These are phyloP conservation scores for Conops quadrifasciatus DNA, from an alignment of 2,888 invertebrate genomes.

Conservation along the genomic window DNA sequence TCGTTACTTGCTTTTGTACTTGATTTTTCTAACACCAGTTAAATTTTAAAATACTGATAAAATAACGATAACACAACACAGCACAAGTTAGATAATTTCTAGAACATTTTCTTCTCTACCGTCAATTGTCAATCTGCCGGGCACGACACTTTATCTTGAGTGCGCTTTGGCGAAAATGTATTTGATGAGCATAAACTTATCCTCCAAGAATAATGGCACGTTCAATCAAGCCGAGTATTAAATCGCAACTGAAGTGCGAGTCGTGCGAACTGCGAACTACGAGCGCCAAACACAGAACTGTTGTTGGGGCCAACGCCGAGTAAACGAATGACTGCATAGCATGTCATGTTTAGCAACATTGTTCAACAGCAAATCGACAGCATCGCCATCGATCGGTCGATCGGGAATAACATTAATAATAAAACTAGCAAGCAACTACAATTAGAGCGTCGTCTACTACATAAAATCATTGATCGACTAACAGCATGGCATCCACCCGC, in stretches of 20 bases:
- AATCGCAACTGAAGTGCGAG: slow-evolving; percentile 46
- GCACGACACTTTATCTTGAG: neutral
- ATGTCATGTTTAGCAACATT: too few species aligned
- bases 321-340: too few species aligned
- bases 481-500: too few species aligned
- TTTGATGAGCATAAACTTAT: neutral
- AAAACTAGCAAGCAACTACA: too few species aligned
- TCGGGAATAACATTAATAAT: too few species aligned
- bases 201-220: slow-evolving; percentile 36
- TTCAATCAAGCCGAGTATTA: slow-evolving; percentile 47
- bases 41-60: neutral
- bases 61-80: neutral
- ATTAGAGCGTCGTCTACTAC: too few species aligned
- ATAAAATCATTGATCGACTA: too few species aligned
- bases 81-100: neutral
- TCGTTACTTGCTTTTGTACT: neutral
- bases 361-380: slow-evolving; percentile 7
- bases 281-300: slow-evolving; percentile 19
- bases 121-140: neutral
- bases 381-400: neutral
- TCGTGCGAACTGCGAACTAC: slow-evolving; percentile 24
- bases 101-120: neutral
- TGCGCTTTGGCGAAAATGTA: neutral
- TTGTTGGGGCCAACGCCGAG: slow-evolving; percentile 1
- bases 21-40: neutral